A percentile compares a stretch with the other conserved stretches of the same genome.
These are phyloP conservation scores for Pteronura brasiliensis DNA, from an alignment of 2,113 vertebrate species.

Conservation along the genomic window DNA sequence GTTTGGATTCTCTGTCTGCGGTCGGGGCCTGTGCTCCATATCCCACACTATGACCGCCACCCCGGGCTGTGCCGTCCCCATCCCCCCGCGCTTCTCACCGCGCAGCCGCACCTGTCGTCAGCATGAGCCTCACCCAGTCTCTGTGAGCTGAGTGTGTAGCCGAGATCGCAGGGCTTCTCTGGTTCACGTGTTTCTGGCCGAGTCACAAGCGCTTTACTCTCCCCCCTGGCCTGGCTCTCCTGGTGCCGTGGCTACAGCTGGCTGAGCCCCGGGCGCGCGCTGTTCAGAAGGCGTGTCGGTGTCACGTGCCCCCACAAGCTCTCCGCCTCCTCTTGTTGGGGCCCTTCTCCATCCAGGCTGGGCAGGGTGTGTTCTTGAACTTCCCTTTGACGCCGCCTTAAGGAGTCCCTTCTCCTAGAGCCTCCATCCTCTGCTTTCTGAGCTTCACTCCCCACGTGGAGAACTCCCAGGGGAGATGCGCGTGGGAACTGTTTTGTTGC, in stretches of 20 bases:
- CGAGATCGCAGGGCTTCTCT: accelerated
- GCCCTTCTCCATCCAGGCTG: neutral
- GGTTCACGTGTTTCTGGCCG: accelerated
- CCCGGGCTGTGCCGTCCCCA: too few relatives aligned
- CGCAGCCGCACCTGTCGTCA: neutral
- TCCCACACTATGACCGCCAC: too few relatives aligned
- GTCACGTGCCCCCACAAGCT: neutral
- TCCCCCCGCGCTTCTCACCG: neutral
- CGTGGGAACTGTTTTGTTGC: neutral
- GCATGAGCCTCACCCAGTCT: accelerated
- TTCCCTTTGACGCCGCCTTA: too few relatives aligned
- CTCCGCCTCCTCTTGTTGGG: neutral
- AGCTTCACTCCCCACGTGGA: neutral
- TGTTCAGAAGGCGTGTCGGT: accelerated
- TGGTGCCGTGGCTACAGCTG: accelerated
- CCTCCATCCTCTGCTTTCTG: neutral
- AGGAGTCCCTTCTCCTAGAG: neutral
- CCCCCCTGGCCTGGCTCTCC: too few relatives aligned
- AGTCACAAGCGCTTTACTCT: neutral
- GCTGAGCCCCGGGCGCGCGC: accelerated
- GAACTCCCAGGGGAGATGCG: neutral
- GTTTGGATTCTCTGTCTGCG: accelerated
- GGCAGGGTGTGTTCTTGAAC: neutral
- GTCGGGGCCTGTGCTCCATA: too few relatives aligned
- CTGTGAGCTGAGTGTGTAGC: neutral